Evolutionary conservation across 2,113 vertebrate genomes (phyloP).

Genomic region (Lepus europaeus): DNA sequence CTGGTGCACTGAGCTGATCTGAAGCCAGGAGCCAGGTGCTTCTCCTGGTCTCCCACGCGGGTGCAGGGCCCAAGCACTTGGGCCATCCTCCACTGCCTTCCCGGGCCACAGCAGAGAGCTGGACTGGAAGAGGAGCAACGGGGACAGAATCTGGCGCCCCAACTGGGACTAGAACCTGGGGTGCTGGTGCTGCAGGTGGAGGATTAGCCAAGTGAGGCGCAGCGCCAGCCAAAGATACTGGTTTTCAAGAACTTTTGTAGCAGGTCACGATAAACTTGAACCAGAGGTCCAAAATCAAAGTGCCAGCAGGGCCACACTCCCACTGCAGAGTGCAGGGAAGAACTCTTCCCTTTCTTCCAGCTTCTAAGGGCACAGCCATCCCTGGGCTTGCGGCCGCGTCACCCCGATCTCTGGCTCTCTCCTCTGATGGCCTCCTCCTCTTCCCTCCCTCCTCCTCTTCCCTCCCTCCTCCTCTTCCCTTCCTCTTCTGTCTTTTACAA

Average conservation of each 20-base stretch:
- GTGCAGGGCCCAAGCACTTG: too few relatives aligned
- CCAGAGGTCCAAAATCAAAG: not conserved
- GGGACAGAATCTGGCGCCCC: too few relatives aligned
- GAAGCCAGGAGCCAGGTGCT: too few relatives aligned
- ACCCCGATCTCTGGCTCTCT: not conserved
- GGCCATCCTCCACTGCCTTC: too few relatives aligned
- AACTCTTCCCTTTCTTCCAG: not conserved
- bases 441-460: too few relatives aligned
- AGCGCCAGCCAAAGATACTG: not conserved
- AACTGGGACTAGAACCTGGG: too few relatives aligned
- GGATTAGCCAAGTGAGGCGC: too few relatives aligned
- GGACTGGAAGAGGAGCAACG: too few relatives aligned
- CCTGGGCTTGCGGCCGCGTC: not conserved
- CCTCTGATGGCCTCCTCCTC: not conserved
- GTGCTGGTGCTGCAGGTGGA: too few relatives aligned
- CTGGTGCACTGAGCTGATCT: too few relatives aligned
- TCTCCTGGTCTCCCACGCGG: too few relatives aligned
- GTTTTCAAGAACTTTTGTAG: not conserved
- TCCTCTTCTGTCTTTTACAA: not conserved
- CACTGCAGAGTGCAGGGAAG: not conserved
- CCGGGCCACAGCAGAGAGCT: too few relatives aligned
- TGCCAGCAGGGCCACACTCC: not conserved
- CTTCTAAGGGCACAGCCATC: not conserved
- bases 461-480: not conserved
- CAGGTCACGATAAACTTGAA: not conserved